Conservation (phyloP, 2,797 vertebrate genomes). For the Mormyrus proboscirostris region DNA sequence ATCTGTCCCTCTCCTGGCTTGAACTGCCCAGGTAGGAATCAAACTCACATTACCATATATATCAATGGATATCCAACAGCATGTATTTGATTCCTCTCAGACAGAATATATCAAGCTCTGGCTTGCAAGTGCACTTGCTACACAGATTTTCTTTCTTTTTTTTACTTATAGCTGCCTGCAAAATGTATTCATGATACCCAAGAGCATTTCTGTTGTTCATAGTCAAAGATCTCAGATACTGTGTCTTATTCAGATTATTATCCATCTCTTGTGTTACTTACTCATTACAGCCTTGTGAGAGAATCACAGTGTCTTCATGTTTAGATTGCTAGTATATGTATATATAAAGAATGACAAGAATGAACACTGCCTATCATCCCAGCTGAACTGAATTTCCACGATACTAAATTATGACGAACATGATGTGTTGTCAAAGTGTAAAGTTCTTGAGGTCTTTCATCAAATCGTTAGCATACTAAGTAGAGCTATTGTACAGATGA, state of each 20-base stretch:
- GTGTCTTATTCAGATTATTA: not conserved
- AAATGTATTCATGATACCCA: not conserved
- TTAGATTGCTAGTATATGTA: not conserved
- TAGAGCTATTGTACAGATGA: not conserved
- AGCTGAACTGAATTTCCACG: not conserved
- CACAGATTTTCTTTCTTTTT: not conserved
- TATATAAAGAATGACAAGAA: not conserved
- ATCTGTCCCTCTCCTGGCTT: conserved; percentile 65
- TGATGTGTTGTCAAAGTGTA: not conserved
- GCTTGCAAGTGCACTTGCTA: not conserved
- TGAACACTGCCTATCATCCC: not conserved
- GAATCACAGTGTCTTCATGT: not conserved
- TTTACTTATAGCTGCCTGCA: not conserved
- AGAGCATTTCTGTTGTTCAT: not conserved
- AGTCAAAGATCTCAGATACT: not conserved
- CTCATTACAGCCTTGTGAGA: not conserved
- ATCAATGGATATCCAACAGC: not conserved
- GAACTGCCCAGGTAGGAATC: conserved; percentile 73
- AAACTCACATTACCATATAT: not conserved
- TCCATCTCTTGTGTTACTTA: not conserved
- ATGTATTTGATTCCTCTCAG: not conserved
- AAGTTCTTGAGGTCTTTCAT: not conserved
- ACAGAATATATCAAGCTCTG: not conserved
- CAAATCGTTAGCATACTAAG: not conserved
- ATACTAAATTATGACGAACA: not conserved